Percentiles rank a stretch among this genome's conserved stretches.
Conservation (phyloP, 2,113 vertebrate genomes). For the Ptyas mucosa region DNA sequence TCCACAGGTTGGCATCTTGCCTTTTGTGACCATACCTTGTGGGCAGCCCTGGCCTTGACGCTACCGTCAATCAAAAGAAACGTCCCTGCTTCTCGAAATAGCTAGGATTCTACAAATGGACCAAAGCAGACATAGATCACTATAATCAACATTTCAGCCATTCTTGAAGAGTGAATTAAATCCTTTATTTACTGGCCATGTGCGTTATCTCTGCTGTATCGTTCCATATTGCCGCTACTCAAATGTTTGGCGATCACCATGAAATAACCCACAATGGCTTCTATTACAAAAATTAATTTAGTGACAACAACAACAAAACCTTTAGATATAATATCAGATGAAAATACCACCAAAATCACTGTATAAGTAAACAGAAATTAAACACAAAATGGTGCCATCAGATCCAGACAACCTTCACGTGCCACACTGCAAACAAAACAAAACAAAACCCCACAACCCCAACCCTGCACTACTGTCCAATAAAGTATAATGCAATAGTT, state of each 20-base stretch:
- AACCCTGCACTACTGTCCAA: neutral
- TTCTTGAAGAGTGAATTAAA: neutral
- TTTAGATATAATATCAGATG: neutral
- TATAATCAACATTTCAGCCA: neutral
- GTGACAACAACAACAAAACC: neutral
- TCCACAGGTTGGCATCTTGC: neutral
- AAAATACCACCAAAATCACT: neutral
- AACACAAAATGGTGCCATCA: neutral
- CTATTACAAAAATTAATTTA: neutral
- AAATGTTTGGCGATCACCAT: neutral
- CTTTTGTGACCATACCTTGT: neutral
- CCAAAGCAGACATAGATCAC: neutral
- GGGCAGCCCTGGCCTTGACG: neutral
- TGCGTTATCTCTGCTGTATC: neutral
- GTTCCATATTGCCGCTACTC: neutral
- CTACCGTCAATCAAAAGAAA: neutral
- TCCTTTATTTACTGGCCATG: neutral
- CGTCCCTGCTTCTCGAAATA: neutral
- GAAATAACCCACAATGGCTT: neutral
- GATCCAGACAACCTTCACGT: neutral
- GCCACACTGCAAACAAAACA: neutral
- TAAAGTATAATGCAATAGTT: neutral
- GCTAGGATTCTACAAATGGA: neutral
- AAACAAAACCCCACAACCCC: neutral
- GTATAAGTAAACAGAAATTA: neutral